Conservation (phyloP, 2,113 vertebrate species). For the Esox niger region DNA sequence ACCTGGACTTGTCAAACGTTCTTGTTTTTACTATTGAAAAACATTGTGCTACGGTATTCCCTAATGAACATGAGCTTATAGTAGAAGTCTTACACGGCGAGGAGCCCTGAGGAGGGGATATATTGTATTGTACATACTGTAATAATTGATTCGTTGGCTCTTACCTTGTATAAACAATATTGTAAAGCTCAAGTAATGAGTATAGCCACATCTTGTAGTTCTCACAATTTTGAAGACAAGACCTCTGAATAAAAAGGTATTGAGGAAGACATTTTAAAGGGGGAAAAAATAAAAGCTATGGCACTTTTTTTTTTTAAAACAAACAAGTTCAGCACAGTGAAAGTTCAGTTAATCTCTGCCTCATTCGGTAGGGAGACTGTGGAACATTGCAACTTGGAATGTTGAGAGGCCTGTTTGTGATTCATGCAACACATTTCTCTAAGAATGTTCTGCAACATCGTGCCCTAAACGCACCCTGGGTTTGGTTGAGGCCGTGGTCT, state of each 20-base stretch:
- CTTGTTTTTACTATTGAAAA: too few relatives aligned
- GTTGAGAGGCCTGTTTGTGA: too few relatives aligned
- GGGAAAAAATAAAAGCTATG: conserved; percentile 46
- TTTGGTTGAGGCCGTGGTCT: conserved; percentile 7
- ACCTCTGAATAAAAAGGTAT: conserved; percentile 48
- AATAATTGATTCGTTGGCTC: conserved; percentile 69
- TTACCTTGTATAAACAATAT: conserved; percentile 78
- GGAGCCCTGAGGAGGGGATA: conserved; percentile 24
- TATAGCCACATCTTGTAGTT: conserved; percentile 65
- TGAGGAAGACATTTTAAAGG: conserved; percentile 40
- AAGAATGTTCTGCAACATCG: too few relatives aligned
- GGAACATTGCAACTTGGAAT: too few relatives aligned
- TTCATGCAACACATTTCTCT: too few relatives aligned
- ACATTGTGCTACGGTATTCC: too few relatives aligned
- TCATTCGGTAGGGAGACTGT: too few relatives aligned
- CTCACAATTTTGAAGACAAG: conserved; percentile 48
- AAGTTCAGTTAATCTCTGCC: conserved; percentile 23
- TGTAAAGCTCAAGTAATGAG: conserved; percentile 72
- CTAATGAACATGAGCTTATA: conserved; percentile 2
- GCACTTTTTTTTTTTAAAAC: conserved; percentile 62
- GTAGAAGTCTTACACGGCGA: conserved; percentile 52
- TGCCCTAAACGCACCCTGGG: too few relatives aligned
- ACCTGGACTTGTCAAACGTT: too few relatives aligned
- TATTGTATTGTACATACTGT: conserved; percentile 73
- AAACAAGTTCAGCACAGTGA: conserved; percentile 35